Evolutionary conservation across 2,888 invertebrate genomes (phyloP).

Genomic region (Nudaria mundana): DNA sequence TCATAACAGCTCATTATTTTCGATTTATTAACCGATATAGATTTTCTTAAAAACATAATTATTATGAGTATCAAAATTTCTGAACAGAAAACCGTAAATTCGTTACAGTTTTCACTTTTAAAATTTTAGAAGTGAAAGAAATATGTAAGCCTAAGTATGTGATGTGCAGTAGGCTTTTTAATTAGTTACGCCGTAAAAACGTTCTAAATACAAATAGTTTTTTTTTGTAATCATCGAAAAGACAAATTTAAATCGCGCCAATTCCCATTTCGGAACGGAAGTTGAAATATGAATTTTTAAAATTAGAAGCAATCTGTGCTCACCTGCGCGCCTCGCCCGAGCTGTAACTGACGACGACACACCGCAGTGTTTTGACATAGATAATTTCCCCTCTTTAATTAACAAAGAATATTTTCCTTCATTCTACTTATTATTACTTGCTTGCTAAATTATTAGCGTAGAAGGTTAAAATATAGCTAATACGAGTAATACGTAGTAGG

Average conservation of each 20-base stretch:
- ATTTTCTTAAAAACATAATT: too few species aligned
- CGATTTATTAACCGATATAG: slow-evolving; percentile 21
- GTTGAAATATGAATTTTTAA: slow-evolving; percentile 77
- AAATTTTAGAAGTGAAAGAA: too few species aligned
- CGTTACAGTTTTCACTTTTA: too few species aligned
- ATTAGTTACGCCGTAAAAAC: slow-evolving; percentile 19
- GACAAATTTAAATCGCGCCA: slow-evolving; percentile 61
- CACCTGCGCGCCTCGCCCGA: slow-evolving; percentile 40
- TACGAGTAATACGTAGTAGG: too few species aligned
- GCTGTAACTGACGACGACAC: slow-evolving; percentile 56
- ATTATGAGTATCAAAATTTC: too few species aligned
- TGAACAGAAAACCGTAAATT: too few species aligned
- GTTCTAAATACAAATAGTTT: slow-evolving; percentile 22
- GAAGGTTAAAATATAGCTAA: too few species aligned
- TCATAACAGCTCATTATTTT: slow-evolving; percentile 29
- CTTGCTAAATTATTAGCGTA: too few species aligned
- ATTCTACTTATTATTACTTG: too few species aligned
- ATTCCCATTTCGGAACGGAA: slow-evolving; percentile 76
- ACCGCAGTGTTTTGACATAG: slow-evolving; percentile 44
- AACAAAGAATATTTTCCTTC: too few species aligned
- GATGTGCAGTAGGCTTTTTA: too few species aligned
- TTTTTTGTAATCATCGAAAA: slow-evolving; percentile 34
- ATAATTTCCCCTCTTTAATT: slow-evolving; percentile 54
- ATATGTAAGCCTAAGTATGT: too few species aligned
- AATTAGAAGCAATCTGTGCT: slow-evolving; percentile 70